These are phyloP conservation scores for Canis aureus DNA, from an alignment of 2,113 vertebrate species.

Conservation along the genomic window DNA sequence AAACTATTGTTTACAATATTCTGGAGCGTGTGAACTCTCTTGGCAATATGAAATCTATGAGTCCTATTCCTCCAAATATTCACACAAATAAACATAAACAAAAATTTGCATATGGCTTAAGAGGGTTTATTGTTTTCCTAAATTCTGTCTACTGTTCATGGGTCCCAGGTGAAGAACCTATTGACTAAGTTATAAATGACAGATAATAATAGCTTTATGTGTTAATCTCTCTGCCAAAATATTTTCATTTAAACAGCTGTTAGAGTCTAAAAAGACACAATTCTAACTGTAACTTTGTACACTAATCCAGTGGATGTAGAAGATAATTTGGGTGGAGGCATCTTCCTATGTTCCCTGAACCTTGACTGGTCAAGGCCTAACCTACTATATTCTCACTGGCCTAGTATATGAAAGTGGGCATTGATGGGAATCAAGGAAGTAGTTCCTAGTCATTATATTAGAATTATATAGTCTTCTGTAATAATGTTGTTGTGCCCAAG, in stretches of 20 bases:
- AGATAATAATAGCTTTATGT: neutral
- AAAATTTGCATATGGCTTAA: neutral
- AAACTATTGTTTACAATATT: neutral
- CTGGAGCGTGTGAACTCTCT: neutral
- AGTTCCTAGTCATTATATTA: neutral
- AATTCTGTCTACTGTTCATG: neutral
- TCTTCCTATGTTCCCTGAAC: neutral
- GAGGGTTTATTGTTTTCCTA: neutral
- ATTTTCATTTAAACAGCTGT: neutral
- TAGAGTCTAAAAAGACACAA: neutral
- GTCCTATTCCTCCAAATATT: neutral
- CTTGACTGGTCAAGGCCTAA: neutral
- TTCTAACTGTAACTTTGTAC: neutral
- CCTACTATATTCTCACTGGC: neutral
- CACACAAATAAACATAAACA: neutral
- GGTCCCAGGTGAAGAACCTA: neutral
- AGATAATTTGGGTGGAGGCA: neutral
- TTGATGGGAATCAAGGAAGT: neutral
- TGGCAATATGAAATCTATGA: neutral
- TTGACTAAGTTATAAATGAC: constrained; percentile 19
- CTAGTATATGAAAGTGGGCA: neutral
- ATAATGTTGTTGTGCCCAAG: neutral
- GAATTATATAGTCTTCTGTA: constrained; percentile 5
- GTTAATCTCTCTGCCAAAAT: neutral
- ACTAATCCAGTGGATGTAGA: neutral